These are phyloP conservation scores for Ptilonorhynchus violaceus DNA, from an alignment of 2,113 vertebrate species.

Conservation along the genomic window DNA sequence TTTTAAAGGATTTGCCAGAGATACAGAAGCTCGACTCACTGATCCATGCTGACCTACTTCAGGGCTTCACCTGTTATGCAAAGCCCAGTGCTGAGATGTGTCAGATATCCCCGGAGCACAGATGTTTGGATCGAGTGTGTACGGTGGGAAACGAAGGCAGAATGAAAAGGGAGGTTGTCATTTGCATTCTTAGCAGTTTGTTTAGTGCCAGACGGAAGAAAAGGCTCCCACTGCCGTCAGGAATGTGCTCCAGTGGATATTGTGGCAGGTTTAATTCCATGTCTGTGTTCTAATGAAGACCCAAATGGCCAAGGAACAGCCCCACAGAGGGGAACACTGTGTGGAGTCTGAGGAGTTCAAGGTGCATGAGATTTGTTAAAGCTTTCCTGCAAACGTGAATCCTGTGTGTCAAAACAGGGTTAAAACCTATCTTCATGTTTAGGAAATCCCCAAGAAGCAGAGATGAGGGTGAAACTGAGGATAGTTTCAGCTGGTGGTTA, in stretches of 20 bases:
- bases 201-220: background rate
- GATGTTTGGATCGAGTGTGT: background rate
- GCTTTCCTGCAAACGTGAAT: background rate
- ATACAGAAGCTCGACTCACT: background rate
- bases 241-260: background rate
- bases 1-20: constrained; percentile 21
- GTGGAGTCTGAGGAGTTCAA: background rate
- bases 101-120: background rate
- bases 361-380: background rate
- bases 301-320: background rate
- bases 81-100: background rate
- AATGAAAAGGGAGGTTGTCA: background rate
- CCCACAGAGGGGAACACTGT: background rate
- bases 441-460: background rate
- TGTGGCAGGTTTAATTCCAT: background rate
- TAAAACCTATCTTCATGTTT: background rate
- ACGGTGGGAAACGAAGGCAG: background rate
- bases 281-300: background rate
- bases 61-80: background rate
- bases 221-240: background rate
- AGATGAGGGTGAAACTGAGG: background rate
- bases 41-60: constrained; percentile 20
- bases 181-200: background rate
- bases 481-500: background rate
- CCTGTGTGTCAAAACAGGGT: background rate